Conservation (phyloP, 2,113 vertebrate genomes). For the Sakesphorus luctuosus region DNA sequence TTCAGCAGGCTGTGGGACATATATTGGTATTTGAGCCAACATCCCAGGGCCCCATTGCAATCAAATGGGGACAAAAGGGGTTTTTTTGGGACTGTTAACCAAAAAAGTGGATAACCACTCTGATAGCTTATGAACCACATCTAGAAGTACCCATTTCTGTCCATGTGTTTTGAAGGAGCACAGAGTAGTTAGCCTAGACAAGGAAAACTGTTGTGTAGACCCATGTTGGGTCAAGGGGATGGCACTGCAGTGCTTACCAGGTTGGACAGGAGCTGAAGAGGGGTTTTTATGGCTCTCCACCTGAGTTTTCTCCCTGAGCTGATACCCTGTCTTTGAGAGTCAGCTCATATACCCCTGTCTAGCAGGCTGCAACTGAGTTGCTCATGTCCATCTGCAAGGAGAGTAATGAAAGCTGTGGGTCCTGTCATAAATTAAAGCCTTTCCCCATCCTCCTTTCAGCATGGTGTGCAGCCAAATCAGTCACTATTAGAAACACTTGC, state of each 20-base stretch:
- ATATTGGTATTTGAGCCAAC: neutral
- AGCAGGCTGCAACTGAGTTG: fast-evolving
- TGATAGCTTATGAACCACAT: neutral
- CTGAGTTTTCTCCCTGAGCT: neutral
- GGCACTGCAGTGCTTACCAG: neutral
- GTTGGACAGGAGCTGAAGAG: neutral
- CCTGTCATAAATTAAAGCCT: neutral
- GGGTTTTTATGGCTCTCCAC: neutral
- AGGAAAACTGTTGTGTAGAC: neutral
- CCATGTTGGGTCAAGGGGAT: neutral
- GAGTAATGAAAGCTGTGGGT: neutral
- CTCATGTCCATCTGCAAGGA: fast-evolving
- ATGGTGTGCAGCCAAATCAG: neutral
- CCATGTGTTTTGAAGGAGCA: neutral
- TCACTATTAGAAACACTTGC: neutral
- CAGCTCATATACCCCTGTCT: neutral
- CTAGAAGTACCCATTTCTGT: neutral
- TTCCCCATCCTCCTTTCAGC: neutral
- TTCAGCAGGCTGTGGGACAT: neutral
- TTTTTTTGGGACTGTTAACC: neutral
- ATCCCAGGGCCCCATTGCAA: neutral
- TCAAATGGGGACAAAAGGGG: neutral
- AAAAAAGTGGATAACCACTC: neutral
- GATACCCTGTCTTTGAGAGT: neutral
- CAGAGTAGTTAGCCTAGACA: neutral